Percentiles rank a stretch among this genome's conserved stretches.
These are phyloP conservation scores for Euphydryas editha DNA, from an alignment of 2,888 invertebrate species.

Conservation along the genomic window DNA sequence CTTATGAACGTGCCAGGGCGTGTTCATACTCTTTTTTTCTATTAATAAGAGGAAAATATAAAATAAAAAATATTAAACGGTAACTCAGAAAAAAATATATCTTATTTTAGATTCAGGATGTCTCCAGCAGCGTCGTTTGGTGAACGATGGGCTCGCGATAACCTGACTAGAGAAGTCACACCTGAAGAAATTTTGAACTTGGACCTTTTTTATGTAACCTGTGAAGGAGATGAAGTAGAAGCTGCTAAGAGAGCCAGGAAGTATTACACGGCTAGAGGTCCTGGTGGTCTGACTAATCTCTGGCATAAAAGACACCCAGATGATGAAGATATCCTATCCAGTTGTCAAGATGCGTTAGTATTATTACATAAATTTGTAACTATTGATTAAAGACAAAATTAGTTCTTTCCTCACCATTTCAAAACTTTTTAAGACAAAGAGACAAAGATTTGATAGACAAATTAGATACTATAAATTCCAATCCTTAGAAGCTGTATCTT, in stretches of 20 bases:
- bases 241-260: slow-evolving; percentile 70
- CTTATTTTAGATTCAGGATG: slow-evolving; percentile 63
- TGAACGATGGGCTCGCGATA: slow-evolving; percentile 78
- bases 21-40: not conserved
- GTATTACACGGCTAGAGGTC: slow-evolving; percentile 70
- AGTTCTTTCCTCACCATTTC: no score
- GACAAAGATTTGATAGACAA: no score
- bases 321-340: slow-evolving; percentile 75
- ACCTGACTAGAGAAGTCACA: slow-evolving; percentile 64
- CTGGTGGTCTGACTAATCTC: slow-evolving; percentile 67
- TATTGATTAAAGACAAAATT: no score
- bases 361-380: not conserved
- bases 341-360: slow-evolving; percentile 78
- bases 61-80: not conserved
- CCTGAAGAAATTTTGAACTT: slow-evolving; percentile 64
- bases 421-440: no score
- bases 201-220: slow-evolving; percentile 63
- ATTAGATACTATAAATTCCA: no score
- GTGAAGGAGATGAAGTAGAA: slow-evolving; percentile 66
- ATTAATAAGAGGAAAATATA: not conserved
- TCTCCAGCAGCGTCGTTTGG: slow-evolving; percentile 79
- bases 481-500: no score
- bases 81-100: not conserved
- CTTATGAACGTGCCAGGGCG: no score
- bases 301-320: slow-evolving; percentile 76